Conservation (phyloP, 2,888 invertebrate species). For the Hydroisotoma schaefferi region DNA sequence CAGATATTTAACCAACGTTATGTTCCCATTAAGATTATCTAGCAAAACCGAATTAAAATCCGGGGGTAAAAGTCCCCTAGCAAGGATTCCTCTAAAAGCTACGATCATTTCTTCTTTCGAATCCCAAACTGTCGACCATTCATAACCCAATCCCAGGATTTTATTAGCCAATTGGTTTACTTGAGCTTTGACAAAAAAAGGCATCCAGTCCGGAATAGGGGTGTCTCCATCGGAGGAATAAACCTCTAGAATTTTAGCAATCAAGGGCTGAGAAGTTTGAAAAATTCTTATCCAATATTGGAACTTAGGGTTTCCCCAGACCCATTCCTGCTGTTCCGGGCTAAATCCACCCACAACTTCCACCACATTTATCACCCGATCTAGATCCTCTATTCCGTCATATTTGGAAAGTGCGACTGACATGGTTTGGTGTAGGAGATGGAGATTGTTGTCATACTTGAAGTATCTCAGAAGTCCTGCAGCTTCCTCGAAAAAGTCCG, state of each 20-base stretch:
- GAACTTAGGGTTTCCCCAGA: neutral
- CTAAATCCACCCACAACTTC: too few relatives aligned
- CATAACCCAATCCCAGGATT: neutral
- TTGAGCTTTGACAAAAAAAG: neutral
- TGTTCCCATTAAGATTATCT: neutral
- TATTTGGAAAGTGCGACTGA: too few relatives aligned
- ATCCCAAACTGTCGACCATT: neutral
- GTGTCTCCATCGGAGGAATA: neutral
- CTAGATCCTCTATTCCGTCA: too few relatives aligned
- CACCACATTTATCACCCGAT: too few relatives aligned
- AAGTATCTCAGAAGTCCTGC: too few relatives aligned
- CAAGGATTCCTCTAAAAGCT: neutral
- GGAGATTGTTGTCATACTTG: too few relatives aligned
- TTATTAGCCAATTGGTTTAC: neutral
- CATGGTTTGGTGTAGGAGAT: too few relatives aligned
- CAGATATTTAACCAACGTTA: neutral
- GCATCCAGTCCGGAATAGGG: neutral
- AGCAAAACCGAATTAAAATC: conserved; percentile 1
- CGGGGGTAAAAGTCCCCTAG: neutral
- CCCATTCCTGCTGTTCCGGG: conserved; percentile 4
- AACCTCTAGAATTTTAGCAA: neutral
- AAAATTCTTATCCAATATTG: neutral
- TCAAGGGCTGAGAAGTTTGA: neutral
- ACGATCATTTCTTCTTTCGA: neutral
- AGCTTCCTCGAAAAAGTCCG: too few relatives aligned